Percentiles rank a stretch among this genome's conserved stretches.
Evolutionary conservation across 2,888 invertebrate species (phyloP).

Genomic region (Archaeoteleia sp.): DNA sequence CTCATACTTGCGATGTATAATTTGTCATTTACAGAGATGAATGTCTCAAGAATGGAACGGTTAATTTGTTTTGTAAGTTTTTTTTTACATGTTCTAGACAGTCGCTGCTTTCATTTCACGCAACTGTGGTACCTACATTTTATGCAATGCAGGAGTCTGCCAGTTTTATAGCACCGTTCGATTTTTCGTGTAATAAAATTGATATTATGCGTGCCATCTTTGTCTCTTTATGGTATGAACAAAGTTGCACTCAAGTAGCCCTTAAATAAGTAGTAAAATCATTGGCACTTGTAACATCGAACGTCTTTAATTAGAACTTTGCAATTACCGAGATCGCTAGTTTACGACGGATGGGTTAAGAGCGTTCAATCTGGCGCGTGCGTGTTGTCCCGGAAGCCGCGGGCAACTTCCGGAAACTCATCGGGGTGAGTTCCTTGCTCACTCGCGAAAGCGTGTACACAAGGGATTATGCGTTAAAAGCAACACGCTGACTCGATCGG

Average conservation of each 20-base stretch:
- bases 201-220: constrained; percentile 1
- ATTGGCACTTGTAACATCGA: constrained; percentile 24
- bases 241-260: too few relatives aligned
- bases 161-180: too few relatives aligned
- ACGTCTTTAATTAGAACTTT: constrained; percentile 56
- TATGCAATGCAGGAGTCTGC: too few relatives aligned
- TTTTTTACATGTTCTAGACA: too few relatives aligned
- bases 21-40: too few relatives aligned
- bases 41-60: too few relatives aligned
- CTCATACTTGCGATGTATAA: too few relatives aligned
- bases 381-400: constrained; percentile 56
- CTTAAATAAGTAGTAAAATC: constrained; percentile 28
- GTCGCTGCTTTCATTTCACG: too few relatives aligned
- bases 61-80: too few relatives aligned
- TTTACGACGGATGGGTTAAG: constrained; percentile 36
- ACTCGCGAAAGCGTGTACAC: constrained; percentile 51
- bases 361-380: constrained; percentile 49
- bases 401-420: constrained; percentile 58
- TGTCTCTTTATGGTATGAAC: too few relatives aligned
- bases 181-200: too few relatives aligned
- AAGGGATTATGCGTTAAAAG: constrained; percentile 55
- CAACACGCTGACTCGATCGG: constrained; percentile 44
- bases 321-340: constrained; percentile 54
- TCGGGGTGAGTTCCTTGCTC: constrained; percentile 44
- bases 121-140: too few relatives aligned